A percentile compares a stretch with the other conserved stretches of the same genome.
Evolutionary conservation across 2,888 invertebrate genomes (phyloP).

Genomic region (Lasioglossum lativentre): DNA sequence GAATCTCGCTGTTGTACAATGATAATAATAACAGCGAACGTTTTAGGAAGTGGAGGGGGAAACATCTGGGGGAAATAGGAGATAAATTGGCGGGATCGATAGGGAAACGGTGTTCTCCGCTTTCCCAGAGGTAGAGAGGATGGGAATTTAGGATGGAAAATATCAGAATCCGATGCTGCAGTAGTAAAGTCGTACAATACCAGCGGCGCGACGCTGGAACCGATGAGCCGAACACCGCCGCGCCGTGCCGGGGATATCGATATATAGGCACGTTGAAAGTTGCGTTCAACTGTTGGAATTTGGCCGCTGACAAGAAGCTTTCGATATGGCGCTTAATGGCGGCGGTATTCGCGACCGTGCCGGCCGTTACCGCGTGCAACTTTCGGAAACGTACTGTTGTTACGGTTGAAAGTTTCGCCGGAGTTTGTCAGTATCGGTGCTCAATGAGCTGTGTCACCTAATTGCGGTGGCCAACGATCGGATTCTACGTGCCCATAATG

Average conservation of each 20-base stretch:
- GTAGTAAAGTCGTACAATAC: conserved; percentile 8
- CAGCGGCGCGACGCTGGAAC: not conserved
- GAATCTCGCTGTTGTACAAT: not conserved
- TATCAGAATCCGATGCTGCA: not conserved
- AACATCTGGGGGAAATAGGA: conserved; percentile 17
- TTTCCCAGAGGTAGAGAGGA: not conserved
- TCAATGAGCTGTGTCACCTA: conserved; percentile 61
- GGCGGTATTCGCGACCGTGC: not conserved
- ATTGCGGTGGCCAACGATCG: conserved; percentile 48
- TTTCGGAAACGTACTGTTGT: conserved; percentile 43
- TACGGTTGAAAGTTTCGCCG: conserved; percentile 43
- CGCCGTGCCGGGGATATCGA: conserved; percentile 6
- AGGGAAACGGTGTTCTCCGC: not conserved
- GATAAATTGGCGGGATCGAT: not conserved
- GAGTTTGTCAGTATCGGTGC: conserved; percentile 57
- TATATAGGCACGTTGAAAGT: conserved; percentile 30
- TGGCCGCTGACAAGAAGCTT: conserved; percentile 57
- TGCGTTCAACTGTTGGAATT: conserved; percentile 35
- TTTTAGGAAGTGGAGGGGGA: not conserved
- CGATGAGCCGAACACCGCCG: conserved; percentile 30
- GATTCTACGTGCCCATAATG: conserved; percentile 38
- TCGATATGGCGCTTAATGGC: conserved; percentile 54
- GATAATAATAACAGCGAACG: not conserved
- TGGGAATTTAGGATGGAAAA: not conserved
- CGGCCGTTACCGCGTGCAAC: conserved; percentile 47